Conservation (phyloP, 2,797 vertebrate genomes). For the Bradypus variegatus region DNA sequence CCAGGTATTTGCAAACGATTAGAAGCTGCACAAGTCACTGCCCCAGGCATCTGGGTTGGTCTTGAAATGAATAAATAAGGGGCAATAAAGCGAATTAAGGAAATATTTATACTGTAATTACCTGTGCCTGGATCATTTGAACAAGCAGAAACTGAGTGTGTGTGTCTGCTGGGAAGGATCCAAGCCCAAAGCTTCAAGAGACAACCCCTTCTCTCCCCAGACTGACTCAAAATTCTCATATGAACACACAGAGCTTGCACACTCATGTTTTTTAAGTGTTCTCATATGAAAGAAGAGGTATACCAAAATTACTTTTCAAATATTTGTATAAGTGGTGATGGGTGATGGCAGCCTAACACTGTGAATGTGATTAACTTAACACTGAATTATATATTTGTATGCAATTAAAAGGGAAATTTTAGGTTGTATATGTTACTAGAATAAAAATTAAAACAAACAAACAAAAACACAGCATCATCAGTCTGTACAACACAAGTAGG, state of each 20-base stretch:
- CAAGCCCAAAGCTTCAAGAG: not conserved
- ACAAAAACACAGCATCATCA: too few species aligned
- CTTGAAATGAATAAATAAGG: not conserved
- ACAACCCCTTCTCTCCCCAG: not conserved
- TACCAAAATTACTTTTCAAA: not conserved
- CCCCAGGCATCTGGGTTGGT: not conserved
- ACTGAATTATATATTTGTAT: too few species aligned
- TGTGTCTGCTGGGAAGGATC: not conserved
- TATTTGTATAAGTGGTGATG: not conserved
- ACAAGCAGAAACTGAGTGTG: not conserved
- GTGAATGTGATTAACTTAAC: too few species aligned
- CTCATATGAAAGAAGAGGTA: not conserved
- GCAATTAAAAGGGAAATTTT: too few species aligned
- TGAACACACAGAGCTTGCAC: not conserved
- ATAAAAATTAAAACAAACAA: too few species aligned
- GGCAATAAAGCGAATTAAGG: not conserved
- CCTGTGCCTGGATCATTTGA: not conserved
- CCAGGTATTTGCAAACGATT: not conserved
- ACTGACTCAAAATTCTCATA: not conserved
- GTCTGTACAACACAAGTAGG: too few species aligned
- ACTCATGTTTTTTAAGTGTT: not conserved
- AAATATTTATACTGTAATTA: not conserved
- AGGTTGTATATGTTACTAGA: too few species aligned
- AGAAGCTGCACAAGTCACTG: not conserved
- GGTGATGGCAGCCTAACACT: too few species aligned